Evolutionary conservation across 2,888 invertebrate species (phyloP), one percentile per base, ranked within the genome.

Genomic region (Notodonta ziczac): DNA sequence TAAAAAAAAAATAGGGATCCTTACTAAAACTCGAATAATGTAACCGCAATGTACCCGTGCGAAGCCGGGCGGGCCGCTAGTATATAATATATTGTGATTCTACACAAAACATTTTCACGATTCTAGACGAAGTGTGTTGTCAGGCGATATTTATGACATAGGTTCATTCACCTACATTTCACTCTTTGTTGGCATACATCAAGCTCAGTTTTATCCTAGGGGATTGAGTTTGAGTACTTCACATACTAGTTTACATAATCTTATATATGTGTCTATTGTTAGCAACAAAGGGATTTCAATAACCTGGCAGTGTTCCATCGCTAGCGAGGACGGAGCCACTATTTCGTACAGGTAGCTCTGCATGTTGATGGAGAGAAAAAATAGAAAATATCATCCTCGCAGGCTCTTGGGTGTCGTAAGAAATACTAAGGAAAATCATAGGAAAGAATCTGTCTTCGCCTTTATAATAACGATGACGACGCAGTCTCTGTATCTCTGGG

Each of bases 211-310:
- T 46, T 46, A 46, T 46, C 46, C 9, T 46, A 46, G 46, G 46
- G 46, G 46, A 10, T 46, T 4, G 13, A 46, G n/a, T 5, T 46
- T 42, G 10, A 10, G 4, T 42, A 5, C 44, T 44, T 12, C 12
- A 44, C 9, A 13, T 44, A 7, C 50, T 16, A 50, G 50, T 50
- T 14, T 50, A 50, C 50, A 50, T 50, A 50, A 50, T 50, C 16
- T 10, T 50, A 50, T 50, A 50, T 6, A 16, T 16, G 16, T 50
- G 50, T 50, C 48, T 48, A 16, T 50, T 16, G 16, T 14, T 16
- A 46, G 5, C 16, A 50, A 50, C 16, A 50, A 9, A 50, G 50
- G 50, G 50, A 50, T 50, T 50, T 50, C 50, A 50, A 50, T 50
- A 50, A 16, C 16, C 50, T 16, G 16, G 16, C 50, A 16, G 16